A percentile compares a stretch with the other conserved stretches of the same genome.
Evolutionary conservation across 2,797 vertebrate species (phyloP).

Genomic region (Leucoraja ocellata): DNA sequence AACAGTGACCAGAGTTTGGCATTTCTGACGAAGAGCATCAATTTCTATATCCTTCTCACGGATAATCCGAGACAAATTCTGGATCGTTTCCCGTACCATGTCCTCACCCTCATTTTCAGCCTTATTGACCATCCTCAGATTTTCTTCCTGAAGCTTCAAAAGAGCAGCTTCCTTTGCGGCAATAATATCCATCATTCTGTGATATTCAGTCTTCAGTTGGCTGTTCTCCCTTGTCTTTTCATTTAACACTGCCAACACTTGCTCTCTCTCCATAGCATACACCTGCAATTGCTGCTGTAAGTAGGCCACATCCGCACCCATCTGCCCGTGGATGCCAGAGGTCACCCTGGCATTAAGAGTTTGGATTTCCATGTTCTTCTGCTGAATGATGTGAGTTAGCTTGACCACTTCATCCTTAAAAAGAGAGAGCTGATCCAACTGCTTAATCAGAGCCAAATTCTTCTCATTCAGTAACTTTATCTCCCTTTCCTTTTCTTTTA

Average conservation of each 20-base stretch:
- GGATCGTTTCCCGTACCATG: constrained; percentile 94
- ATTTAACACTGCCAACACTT: constrained; percentile 81
- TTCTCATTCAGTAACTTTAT: constrained; percentile 88
- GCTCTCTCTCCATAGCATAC: constrained; percentile 79
- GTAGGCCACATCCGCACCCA: constrained; percentile 60
- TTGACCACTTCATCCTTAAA: constrained; percentile 84
- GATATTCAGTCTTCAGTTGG: constrained; percentile 83
- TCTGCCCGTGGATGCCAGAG: constrained; percentile 61
- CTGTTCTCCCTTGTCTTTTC: constrained; percentile 94
- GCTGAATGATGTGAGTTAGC: constrained; percentile 80
- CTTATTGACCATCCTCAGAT: constrained; percentile 68
- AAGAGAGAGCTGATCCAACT: constrained; percentile 76
- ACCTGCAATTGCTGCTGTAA: constrained; percentile 92
- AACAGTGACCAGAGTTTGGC: constrained; percentile 84
- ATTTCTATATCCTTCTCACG: constrained; percentile 97
- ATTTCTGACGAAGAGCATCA: constrained; percentile 91
- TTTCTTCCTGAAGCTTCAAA: constrained; percentile 84
- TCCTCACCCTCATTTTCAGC: constrained; percentile 83
- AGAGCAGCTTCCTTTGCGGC: constrained; percentile 85
- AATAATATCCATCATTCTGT: constrained; percentile 84
- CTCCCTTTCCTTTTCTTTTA: constrained; percentile 91
- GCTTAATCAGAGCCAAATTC: constrained; percentile 76
- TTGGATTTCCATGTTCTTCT: constrained; percentile 92
- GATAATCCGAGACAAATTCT: constrained; percentile 94
- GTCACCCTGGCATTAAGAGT: constrained; percentile 78